phyloP scores from a whole-genome alignment of 2,113 vertebrate species.

The Sceloporus undulatus region DNA sequence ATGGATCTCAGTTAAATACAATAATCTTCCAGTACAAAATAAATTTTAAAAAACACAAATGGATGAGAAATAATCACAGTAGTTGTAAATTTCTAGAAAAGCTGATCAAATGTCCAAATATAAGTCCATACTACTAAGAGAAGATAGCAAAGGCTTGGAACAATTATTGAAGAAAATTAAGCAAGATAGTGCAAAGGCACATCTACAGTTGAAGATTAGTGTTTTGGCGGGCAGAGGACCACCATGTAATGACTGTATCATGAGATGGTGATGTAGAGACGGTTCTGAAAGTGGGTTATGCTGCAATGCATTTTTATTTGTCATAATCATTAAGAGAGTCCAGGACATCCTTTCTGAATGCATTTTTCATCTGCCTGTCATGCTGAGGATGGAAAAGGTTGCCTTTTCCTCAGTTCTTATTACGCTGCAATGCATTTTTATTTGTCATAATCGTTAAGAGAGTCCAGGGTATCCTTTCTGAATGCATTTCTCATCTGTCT shows the following conservation, averaged over 20 bases:
- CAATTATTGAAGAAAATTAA: no score
- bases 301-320: constrained; percentile 36
- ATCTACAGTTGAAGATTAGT: neutral
- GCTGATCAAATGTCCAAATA: no score
- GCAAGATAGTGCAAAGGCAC: no score
- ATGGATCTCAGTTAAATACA: no score
- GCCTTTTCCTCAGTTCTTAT: neutral
- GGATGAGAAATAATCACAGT: no score
- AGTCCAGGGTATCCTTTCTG: constrained; percentile 20
- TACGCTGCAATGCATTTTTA: constrained; percentile 41
- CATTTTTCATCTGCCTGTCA: constrained; percentile 20
- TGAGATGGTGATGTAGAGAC: neutral
- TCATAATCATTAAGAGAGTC: neutral
- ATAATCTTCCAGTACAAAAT: no score
- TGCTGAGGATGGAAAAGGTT: constrained; percentile 35
- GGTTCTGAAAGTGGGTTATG: constrained; percentile 25
- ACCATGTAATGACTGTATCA: neutral
- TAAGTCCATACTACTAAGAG: no score
- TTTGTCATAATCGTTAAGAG: neutral
- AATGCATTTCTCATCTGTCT: constrained; percentile 27
- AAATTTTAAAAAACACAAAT: no score
- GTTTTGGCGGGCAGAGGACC: neutral
- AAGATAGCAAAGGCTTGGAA: no score
- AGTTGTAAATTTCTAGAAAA: no score
- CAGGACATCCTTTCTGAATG: constrained; percentile 32